phyloP scores from a whole-genome alignment of 1,140 invertebrate species.

The Trichogramma pretiosum region DNA sequence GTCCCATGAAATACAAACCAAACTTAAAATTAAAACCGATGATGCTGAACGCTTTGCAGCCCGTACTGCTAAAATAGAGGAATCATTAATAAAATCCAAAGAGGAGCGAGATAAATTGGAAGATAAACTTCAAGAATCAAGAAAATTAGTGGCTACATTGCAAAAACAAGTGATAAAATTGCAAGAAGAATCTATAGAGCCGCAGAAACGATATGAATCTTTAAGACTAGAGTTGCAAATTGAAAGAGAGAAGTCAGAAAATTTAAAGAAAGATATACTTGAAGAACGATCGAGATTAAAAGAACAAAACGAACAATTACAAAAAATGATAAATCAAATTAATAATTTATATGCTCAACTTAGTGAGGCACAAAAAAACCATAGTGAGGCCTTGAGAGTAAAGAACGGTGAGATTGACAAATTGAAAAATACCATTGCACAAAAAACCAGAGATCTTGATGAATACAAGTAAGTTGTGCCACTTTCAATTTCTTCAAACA shows the following conservation, averaged over 20 bases:
- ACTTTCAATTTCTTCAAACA: slow-evolving; percentile 3
- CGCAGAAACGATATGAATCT: slow-evolving; percentile 32
- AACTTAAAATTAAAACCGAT: slow-evolving; percentile 22
- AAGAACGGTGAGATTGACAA: slow-evolving; percentile 29
- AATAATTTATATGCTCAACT: slow-evolving; percentile 28
- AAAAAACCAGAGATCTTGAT: slow-evolving; percentile 32
- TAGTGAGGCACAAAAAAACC: slow-evolving; percentile 29
- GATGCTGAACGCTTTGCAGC: slow-evolving; percentile 23
- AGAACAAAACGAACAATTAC: slow-evolving; percentile 28
- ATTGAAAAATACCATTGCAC: slow-evolving; percentile 26
- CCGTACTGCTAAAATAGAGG: slow-evolving; percentile 27
- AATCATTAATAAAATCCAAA: slow-evolving; percentile 26
- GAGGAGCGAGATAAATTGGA: slow-evolving; percentile 31
- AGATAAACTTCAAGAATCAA: slow-evolving; percentile 28
- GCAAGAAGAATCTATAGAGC: slow-evolving; percentile 34
- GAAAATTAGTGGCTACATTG: slow-evolving; percentile 27
- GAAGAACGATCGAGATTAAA: slow-evolving; percentile 28
- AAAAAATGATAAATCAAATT: slow-evolving; percentile 29
- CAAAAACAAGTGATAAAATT: slow-evolving; percentile 26
- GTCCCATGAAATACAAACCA: slow-evolving; percentile 21
- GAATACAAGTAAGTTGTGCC: slow-evolving; percentile 28
- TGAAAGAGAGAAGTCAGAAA: slow-evolving; percentile 26
- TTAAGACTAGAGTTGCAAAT: slow-evolving; percentile 33
- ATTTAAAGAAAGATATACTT: slow-evolving; percentile 27
- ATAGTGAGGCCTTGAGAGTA: slow-evolving; percentile 25